Percentiles rank a stretch among this genome's conserved stretches.
phyloP scores from a whole-genome alignment of 2,888 invertebrate species.

The Lochmaea capreae region DNA sequence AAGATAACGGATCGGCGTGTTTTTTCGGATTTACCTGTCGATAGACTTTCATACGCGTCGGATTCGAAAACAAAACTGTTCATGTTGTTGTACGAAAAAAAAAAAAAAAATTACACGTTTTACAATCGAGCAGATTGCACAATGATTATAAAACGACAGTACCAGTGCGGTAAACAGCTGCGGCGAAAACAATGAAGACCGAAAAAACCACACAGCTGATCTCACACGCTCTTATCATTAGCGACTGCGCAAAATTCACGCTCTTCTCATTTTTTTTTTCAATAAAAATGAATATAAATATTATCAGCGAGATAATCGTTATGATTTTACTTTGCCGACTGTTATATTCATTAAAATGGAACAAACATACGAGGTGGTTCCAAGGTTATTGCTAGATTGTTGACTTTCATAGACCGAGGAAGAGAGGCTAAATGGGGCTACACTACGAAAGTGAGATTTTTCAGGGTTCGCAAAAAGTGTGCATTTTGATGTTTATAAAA shows the following conservation, averaged over 20 bases:
- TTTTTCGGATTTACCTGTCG: slow-evolving; percentile 45
- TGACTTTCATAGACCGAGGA: slow-evolving; percentile 12
- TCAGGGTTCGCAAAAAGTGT: too few relatives aligned
- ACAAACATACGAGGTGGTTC: slow-evolving; percentile 39
- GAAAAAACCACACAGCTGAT: slow-evolving; percentile 13
- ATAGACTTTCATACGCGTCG: slow-evolving; percentile 35
- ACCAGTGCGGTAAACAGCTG: slow-evolving; percentile 13
- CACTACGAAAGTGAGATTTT: too few relatives aligned
- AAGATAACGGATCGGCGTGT: slow-evolving; percentile 24
- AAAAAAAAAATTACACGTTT: too few relatives aligned
- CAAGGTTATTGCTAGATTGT: slow-evolving; percentile 50
- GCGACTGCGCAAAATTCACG: slow-evolving; percentile 28
- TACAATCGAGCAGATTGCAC: slow-evolving; percentile 22
- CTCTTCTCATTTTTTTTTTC: slow-evolving; percentile 13
- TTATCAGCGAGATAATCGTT: slow-evolving; percentile 33
- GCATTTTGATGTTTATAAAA: too few relatives aligned
- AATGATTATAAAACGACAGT: slow-evolving; percentile 15
- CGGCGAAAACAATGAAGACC: slow-evolving; percentile 17
- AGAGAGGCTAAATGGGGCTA: too few relatives aligned
- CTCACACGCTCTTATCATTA: slow-evolving; percentile 24
- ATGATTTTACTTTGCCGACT: slow-evolving; percentile 31
- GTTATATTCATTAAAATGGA: slow-evolving; percentile 41
- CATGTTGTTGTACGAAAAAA: slow-evolving; percentile 15
- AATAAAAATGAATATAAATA: slow-evolving; percentile 24
- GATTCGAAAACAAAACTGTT: slow-evolving; percentile 29